Evolutionary conservation across 1,140 invertebrate genomes (phyloP), one percentile per base, ranked within the genome.

Genomic region (Pomacea maculata): DNA sequence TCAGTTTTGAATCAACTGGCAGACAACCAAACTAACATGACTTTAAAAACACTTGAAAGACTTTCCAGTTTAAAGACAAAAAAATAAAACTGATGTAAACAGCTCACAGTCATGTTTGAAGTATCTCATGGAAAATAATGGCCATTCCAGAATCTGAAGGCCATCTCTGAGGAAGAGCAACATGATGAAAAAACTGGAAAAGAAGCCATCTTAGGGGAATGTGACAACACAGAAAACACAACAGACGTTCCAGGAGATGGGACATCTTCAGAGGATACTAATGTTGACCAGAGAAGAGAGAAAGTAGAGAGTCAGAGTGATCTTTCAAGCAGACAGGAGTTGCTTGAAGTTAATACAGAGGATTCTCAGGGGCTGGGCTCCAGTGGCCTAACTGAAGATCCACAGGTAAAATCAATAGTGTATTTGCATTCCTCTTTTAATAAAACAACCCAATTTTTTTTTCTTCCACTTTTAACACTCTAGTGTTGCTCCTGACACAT

Each of bases 161-260:
- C 80, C 55, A 81, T 81, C 61, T 67, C 68, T 11, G 80, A 81
- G 52, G 80, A 81, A 61, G 80, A 81, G 45, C 45, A 61, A 19
- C 52, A 77, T 15, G 67, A 52, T 34, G 64, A 57, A 29, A 76
- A 25, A 25, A 55, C 55, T 21, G 54, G 21, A 10, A 74, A 17
- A 15, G 77, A 78, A 17, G 77, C 15, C 5, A 68, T 67, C 9
- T 10, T 15, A 5, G 55, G 19, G 45, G 70, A 54, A 21, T 19
- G 77, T 19, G 77, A 57, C 12, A 54, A 68, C 4, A 25, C 52
- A 77, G 25, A 77, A 25, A 64, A n/a, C n/a, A 64, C 52, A 77
- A 11, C 52, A 21, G n/a, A 61, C 75, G 1, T 2, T 12, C 34
- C 68, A 70, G 34, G 7, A 21, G 68, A 15, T 12, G 21, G 12